Conservation (phyloP, 2,113 vertebrate genomes). For the Puffinus mauretanicus region DNA sequence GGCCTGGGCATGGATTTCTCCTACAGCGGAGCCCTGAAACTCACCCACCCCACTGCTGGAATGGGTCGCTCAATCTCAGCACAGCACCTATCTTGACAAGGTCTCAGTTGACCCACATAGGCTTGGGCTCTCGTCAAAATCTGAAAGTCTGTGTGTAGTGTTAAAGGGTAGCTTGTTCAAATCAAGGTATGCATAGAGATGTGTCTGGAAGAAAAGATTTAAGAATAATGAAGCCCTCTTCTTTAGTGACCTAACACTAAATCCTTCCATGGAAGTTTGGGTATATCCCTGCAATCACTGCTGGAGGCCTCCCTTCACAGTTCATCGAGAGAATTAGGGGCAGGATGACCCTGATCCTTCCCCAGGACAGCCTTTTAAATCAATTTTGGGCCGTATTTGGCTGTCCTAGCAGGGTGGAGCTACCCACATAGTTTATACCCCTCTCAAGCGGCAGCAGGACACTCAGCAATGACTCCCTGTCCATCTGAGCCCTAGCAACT, state of each 20-base stretch:
- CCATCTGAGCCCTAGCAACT: background rate
- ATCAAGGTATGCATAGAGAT: background rate
- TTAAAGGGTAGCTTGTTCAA: background rate
- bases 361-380: background rate
- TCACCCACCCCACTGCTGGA: background rate
- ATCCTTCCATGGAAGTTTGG: background rate
- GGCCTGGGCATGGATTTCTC: background rate
- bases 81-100: background rate
- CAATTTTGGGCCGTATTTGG: background rate
- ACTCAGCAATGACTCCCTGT: background rate
- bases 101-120: background rate
- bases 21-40: background rate
- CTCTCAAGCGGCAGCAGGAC: background rate
- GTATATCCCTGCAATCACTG: background rate
- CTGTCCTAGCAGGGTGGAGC: background rate
- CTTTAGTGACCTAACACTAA: background rate
- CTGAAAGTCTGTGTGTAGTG: background rate
- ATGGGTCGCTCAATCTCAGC: background rate
- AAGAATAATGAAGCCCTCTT: background rate
- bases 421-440: background rate
- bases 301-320: background rate
- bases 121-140: background rate
- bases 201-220: background rate
- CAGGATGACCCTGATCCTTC: background rate
- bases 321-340: background rate